phyloP scores from a whole-genome alignment of 1,140 invertebrate species.

The Solen grandis region DNA sequence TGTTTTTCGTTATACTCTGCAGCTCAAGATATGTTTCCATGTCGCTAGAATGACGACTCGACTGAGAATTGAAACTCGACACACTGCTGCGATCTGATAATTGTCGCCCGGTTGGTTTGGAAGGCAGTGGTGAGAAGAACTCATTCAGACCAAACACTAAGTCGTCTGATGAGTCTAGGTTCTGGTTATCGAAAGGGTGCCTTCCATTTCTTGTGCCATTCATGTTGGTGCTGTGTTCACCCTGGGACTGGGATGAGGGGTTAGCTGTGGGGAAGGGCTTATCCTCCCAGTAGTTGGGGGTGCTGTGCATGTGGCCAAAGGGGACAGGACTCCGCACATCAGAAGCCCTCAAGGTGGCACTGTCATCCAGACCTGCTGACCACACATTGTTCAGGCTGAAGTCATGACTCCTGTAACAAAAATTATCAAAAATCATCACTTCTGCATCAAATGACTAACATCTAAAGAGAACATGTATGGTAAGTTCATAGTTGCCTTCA shows the following conservation, averaged over 20 bases:
- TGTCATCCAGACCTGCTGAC: constrained; percentile 46
- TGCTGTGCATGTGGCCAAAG: constrained; percentile 47
- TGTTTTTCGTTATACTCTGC: constrained; percentile 16
- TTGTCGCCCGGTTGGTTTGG: not conserved
- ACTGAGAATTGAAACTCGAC: constrained; percentile 37
- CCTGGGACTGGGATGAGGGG: no score
- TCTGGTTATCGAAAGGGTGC: no score
- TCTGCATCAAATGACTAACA: no score
- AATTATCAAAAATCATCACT: not conserved
- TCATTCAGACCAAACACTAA: no score
- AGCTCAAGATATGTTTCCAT: constrained; percentile 33
- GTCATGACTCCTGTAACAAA: constrained; percentile 31
- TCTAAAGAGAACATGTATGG: no score
- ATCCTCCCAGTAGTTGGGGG: constrained; percentile 52
- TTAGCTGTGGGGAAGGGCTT: not conserved
- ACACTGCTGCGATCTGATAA: constrained; percentile 38
- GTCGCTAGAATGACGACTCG: constrained; percentile 32
- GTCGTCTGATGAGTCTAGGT: no score
- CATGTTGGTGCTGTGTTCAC: no score
- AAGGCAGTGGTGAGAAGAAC: not conserved
- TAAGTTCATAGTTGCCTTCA: no score
- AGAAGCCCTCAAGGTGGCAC: constrained; percentile 12
- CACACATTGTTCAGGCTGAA: constrained; percentile 32
- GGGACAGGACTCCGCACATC: constrained; percentile 41
- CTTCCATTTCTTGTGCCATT: no score